Evolutionary conservation across 2,888 invertebrate genomes (phyloP), one percentile per base, ranked within the genome.

Genomic region (Tipula vernalis): DNA sequence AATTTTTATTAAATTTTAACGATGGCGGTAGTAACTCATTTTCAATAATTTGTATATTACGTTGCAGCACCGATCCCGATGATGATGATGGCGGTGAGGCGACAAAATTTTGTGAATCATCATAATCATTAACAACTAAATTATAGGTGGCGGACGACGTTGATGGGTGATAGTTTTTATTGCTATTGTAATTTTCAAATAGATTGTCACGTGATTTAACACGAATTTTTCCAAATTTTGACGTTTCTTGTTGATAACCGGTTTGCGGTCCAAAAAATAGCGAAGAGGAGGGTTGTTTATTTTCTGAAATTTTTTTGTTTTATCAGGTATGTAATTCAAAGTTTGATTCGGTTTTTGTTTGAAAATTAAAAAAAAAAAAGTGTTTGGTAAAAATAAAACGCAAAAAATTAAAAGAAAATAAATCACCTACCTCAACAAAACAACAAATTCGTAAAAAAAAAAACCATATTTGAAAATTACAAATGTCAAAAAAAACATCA

Each of bases 191-290:
- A 71, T 87, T 87, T 51, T 87, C 87, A 86, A 87, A 88, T 15
- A 88, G 85, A 86, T 88, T 88, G 86, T 87, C 88, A 39, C 87
- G 87, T 4, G 88, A 88, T 57, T 88, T 88, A n/a, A 88, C 88
- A 41, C 88, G 87, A 83, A 88, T 88, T 51, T 87, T 88, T 5
- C 87, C 87, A 13, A 41, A 83, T 86, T 87, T 87, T 39, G 84
- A 84, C 15, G 84, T 15, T 39, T 84, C 41, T 84, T 36, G 84
- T 39, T 84, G 84, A 84, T 39, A 84, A 41, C 15, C 41, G 41
- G 13, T 84, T 39, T 71, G 71, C 28, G 71, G 71, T 71, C 71
- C 71, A 71, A 71, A 71, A 28, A 71, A 28, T 71, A 71, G 71
- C 71, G 71, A 28, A 28, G 71, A 28, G 28, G 71, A 10, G 10